Evolutionary conservation across 2,797 vertebrate genomes (phyloP).

Genomic region (Carcharodon carcharias): DNA sequence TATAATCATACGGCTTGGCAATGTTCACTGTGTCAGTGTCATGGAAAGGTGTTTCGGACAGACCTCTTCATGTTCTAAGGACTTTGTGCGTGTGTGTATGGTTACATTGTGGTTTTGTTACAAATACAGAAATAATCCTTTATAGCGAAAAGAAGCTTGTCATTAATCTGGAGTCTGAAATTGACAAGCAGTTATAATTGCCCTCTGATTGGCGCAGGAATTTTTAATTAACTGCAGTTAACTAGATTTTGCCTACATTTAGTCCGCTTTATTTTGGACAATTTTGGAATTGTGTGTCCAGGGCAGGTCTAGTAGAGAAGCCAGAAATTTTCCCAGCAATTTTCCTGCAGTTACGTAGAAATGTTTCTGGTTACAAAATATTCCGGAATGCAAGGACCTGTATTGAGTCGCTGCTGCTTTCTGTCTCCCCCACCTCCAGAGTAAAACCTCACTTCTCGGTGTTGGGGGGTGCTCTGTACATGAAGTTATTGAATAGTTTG

Average conservation of each 20-base stretch:
- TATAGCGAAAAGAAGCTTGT: background rate
- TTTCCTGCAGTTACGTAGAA: background rate
- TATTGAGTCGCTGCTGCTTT: background rate
- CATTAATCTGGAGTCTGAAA: background rate
- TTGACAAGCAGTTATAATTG: background rate
- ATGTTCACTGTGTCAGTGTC: background rate
- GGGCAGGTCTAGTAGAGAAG: background rate
- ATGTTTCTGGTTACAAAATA: background rate
- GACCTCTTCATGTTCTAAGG: background rate
- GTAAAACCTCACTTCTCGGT: background rate
- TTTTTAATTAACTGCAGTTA: background rate
- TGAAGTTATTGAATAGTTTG: background rate
- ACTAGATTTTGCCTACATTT: background rate
- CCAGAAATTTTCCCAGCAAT: background rate
- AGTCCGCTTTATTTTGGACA: background rate
- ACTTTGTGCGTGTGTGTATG: background rate
- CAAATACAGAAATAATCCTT: background rate
- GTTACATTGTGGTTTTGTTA: background rate
- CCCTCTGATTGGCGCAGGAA: background rate
- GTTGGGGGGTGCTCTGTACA: background rate
- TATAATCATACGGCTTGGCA: conserved; percentile 10
- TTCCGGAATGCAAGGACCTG: background rate
- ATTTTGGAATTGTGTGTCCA: background rate
- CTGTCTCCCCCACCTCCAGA: background rate
- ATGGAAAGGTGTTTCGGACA: background rate